Evolutionary conservation across 2,797 vertebrate species (phyloP).

Genomic region (Spheniscus humboldti): DNA sequence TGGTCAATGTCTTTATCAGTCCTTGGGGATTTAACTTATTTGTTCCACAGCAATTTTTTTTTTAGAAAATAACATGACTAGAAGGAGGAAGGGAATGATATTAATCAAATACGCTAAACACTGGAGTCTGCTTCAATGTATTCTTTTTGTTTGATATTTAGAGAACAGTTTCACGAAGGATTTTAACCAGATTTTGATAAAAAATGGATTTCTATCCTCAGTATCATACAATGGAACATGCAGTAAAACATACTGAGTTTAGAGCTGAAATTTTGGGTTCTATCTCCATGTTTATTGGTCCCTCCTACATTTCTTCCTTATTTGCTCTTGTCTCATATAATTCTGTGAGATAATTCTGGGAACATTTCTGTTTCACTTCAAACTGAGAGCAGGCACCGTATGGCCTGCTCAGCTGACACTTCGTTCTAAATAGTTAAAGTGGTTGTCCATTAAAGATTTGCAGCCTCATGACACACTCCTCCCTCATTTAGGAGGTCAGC

Average conservation of each 20-base stretch:
- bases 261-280: neutral
- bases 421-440: constrained; percentile 20
- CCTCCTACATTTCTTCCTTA: neutral
- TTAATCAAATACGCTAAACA: neutral
- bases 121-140: neutral
- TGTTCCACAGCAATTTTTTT: neutral
- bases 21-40: neutral
- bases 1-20: neutral
- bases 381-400: neutral
- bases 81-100: neutral
- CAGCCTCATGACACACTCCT: neutral
- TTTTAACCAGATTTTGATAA: neutral
- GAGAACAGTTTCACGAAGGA: neutral
- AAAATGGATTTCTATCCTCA: neutral
- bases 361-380: neutral
- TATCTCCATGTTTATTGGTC: neutral
- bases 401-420: neutral
- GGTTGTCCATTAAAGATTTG: constrained; percentile 1
- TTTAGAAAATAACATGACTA: neutral
- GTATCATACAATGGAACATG: neutral
- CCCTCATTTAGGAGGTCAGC: neutral
- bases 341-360: neutral
- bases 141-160: neutral
- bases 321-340: neutral
- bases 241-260: neutral